phyloP scores from a whole-genome alignment of 2,797 vertebrate species.

The Petrocephalus sullivani region DNA sequence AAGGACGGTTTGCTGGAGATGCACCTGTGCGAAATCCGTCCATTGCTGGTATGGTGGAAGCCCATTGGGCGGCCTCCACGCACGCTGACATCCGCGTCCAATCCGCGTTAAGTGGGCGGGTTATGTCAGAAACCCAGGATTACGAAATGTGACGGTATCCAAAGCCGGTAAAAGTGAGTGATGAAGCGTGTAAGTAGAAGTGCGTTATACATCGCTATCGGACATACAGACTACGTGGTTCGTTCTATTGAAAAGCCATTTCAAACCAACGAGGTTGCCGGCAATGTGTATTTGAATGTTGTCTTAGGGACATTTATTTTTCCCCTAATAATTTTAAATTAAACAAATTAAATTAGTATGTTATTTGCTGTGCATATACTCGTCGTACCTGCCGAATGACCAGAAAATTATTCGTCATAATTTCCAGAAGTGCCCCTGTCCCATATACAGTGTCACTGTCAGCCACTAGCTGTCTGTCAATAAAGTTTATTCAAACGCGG shows the following conservation, averaged over 20 bases:
- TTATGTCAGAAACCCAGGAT: not conserved
- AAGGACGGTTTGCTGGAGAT: not conserved
- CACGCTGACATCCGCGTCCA: not conserved
- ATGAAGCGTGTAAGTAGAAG: not conserved
- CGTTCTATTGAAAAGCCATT: not conserved
- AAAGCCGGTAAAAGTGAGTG: not conserved
- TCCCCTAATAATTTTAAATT: not conserved
- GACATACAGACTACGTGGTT: not conserved
- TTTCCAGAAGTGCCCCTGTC: not conserved
- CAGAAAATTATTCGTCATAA: not conserved
- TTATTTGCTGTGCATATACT: not conserved
- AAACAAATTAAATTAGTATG: not conserved
- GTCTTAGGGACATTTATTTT: not conserved
- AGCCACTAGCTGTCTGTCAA: not conserved
- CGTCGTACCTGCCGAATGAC: not conserved
- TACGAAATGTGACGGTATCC: not conserved
- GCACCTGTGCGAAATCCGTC: not conserved
- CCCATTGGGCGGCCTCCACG: not conserved
- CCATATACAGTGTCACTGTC: not conserved
- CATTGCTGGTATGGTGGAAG: not conserved
- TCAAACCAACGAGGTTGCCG: not conserved
- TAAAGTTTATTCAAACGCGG: slow-evolving; percentile 27
- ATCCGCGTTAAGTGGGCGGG: not conserved
- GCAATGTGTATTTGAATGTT: not conserved
- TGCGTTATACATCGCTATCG: not conserved